These are phyloP conservation scores for Plebejus anna DNA, from an alignment of 2,888 invertebrate species.

Conservation along the genomic window DNA sequence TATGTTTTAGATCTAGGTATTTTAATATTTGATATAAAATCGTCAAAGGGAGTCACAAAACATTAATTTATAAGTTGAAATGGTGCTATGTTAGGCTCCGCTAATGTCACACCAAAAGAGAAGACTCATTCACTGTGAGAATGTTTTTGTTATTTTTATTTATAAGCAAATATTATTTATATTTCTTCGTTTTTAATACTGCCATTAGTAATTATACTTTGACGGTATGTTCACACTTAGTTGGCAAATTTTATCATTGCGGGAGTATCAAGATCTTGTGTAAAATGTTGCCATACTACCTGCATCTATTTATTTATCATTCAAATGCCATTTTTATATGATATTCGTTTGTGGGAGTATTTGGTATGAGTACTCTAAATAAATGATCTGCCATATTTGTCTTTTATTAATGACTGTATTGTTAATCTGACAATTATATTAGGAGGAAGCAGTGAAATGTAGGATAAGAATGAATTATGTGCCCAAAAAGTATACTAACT, in stretches of 20 bases:
- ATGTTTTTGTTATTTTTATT: slow-evolving; percentile 77
- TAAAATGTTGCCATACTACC: slow-evolving; percentile 77
- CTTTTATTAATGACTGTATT: slow-evolving; percentile 74
- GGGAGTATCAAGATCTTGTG: slow-evolving; percentile 74
- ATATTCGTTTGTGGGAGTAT: slow-evolving; percentile 73
- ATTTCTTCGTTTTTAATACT: slow-evolving; percentile 72
- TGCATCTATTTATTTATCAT: slow-evolving; percentile 75
- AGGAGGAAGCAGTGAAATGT: slow-evolving; percentile 65
- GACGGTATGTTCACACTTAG: slow-evolving; percentile 56
- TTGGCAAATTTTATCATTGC: slow-evolving; percentile 64
- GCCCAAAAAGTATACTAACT: slow-evolving; percentile 80
- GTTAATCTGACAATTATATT: slow-evolving; percentile 66
- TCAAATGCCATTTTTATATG: slow-evolving; percentile 60
- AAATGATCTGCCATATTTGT: slow-evolving; percentile 80
- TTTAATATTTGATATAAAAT: slow-evolving; percentile 78
- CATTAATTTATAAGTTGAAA: slow-evolving; percentile 73
- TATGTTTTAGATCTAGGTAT: slow-evolving; percentile 77
- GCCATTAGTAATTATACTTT: slow-evolving; percentile 71
- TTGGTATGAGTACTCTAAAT: slow-evolving; percentile 72
- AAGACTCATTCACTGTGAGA: slow-evolving; percentile 75
- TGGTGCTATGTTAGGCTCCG: slow-evolving; percentile 78
- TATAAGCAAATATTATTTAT: slow-evolving; percentile 76
- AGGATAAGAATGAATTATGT: slow-evolving; percentile 76
- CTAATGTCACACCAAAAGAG: slow-evolving; percentile 78
- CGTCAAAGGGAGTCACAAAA: slow-evolving; percentile 77